phyloP scores from a whole-genome alignment of 2,888 invertebrate species.

The Orthonevra nobilis region DNA sequence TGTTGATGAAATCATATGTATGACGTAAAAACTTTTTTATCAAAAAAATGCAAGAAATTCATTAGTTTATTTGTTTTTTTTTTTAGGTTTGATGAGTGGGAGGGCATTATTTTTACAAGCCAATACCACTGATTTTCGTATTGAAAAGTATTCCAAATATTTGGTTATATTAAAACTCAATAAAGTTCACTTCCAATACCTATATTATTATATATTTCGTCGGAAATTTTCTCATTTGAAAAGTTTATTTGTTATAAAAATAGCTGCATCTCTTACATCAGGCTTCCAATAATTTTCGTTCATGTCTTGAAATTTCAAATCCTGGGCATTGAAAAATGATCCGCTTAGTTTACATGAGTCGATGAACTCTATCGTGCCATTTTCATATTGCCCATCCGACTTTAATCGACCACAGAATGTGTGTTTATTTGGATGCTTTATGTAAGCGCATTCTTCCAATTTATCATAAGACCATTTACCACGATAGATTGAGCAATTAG shows the following conservation, averaged over 20 bases:
- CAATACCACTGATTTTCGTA: no score
- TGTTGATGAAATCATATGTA: no score
- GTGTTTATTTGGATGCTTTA: slow-evolving; percentile 12
- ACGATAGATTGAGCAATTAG: slow-evolving; percentile 18
- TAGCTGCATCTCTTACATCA: background rate
- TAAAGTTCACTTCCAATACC: no score
- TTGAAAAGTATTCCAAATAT: no score
- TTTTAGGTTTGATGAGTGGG: no score
- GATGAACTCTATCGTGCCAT: background rate
- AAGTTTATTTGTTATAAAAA: slow-evolving; percentile 12
- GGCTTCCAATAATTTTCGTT: slow-evolving; percentile 16
- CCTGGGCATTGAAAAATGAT: background rate
- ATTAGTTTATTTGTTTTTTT: no score
- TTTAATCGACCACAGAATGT: slow-evolving; percentile 18
- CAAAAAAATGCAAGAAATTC: no score
- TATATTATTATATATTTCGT: background rate
- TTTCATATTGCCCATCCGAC: background rate
- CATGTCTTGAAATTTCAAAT: slow-evolving; percentile 11
- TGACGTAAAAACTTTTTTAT: no score
- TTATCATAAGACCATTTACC: slow-evolving; percentile 31
- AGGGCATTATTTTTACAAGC: no score
- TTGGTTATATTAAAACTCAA: no score
- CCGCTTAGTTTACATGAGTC: background rate
- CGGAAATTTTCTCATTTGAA: background rate
- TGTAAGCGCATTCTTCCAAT: background rate